Base-by-base conservation (phyloP, 2,113 vertebrate species). In the Eclectus roratus region DNA sequence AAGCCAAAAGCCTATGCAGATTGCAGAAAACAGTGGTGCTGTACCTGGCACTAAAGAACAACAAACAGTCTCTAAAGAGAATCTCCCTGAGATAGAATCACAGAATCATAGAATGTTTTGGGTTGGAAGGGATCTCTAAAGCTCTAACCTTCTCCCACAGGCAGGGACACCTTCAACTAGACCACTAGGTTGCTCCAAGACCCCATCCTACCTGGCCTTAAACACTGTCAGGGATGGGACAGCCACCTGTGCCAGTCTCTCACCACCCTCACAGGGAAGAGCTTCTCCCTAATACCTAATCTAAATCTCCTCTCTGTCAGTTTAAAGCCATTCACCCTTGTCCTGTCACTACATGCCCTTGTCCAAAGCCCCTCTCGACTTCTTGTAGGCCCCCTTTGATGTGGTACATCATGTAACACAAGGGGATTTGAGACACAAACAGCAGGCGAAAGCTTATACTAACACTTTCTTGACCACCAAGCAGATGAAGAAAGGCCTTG, bases 401-500 rank as follows among this genome's bases (percentile, higher is more conserved):
- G 29, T 7, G 18, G 46, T 29, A 33, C 21, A 6, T 73, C 37
- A 13, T 1, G 6, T 25, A 35, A 44, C 25, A 19, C 0, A 0
- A n/a, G 25, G 37, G 29, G 55, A 31, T n/a, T 20, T 2, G 33
- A 77, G 64, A n/a, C 29, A 35, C 14, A 50, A 31, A 52, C 3
- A 14, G 27, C 9, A 58, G 29, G 10, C 17, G 7, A 72, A 76
- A 68, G 29, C 37, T 95, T 31, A 28, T 1, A 4, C 12, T 65
- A 72, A 53, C 33, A 31, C 14, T 68, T 77, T 70, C 18, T 78
- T 70, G 49, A 79, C 25, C 46, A 20, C 29, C 1, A 1, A 43
- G 68, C 50, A 60, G 69, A 68, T 17, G 55, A 90, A 80, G 74
- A 82, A 39, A 85, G 52, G 44, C 44, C 49, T n/a, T 6, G 20